Conservation (phyloP, 2,888 invertebrate species). For the Noctua comes region DNA sequence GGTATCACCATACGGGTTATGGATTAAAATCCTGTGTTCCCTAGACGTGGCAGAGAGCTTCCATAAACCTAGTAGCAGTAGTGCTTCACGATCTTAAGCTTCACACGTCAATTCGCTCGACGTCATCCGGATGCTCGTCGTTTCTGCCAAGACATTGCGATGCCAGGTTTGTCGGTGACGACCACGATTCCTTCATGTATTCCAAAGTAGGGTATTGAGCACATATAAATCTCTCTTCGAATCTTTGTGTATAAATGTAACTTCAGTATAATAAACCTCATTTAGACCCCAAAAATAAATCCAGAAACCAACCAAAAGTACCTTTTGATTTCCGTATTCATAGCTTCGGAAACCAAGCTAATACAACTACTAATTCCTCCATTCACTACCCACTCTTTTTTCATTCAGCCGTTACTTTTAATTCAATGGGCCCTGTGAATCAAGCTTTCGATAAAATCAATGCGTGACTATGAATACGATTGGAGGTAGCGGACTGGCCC, state of each 20-base stretch:
- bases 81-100: background rate
- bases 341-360: constrained; percentile 10
- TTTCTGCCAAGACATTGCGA: background rate
- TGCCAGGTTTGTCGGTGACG: no score
- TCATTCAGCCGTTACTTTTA: constrained; percentile 50
- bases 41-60: no score
- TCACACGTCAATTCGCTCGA: background rate
- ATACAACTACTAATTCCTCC: constrained; percentile 22
- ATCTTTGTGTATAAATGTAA: background rate
- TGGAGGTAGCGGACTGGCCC: constrained; percentile 33
- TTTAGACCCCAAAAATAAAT: background rate
- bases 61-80: no score
- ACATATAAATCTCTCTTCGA: background rate
- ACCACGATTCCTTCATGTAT: background rate
- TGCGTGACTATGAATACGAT: constrained; percentile 68
- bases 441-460: constrained; percentile 63
- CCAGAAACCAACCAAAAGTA: background rate
- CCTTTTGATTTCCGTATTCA: constrained; percentile 11
- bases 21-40: background rate
- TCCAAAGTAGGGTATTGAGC: background rate
- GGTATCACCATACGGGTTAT: background rate
- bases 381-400: constrained; percentile 37
- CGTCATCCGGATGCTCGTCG: background rate
- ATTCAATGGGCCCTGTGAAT: constrained; percentile 51
- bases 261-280: background rate